A percentile compares a stretch with the other conserved stretches of the same genome.
These are phyloP conservation scores for Physella acuta DNA, from an alignment of 1,140 invertebrate genomes.

Conservation along the genomic window DNA sequence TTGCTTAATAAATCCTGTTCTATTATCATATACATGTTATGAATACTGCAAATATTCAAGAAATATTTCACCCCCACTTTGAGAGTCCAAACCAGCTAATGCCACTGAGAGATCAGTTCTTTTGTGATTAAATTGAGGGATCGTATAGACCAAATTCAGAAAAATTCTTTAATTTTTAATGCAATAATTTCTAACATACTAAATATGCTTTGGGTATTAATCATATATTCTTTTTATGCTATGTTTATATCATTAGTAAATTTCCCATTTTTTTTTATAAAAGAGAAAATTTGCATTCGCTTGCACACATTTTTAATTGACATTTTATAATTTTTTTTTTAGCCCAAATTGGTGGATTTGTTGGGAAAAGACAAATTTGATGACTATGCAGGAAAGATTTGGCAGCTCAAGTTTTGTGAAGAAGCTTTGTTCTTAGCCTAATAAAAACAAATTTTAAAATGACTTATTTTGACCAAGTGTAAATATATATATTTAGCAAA, in stretches of 20 bases:
- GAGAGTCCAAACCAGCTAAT: too few species aligned
- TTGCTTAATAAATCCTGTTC: too few species aligned
- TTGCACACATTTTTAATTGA: neutral
- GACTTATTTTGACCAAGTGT: neutral
- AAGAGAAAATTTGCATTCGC: neutral
- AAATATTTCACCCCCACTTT: too few species aligned
- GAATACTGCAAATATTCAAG: too few species aligned
- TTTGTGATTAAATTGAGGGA: too few species aligned
- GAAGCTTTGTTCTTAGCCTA: slow-evolving; percentile 43
- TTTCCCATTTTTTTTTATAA: neutral
- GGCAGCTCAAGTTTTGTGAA: slow-evolving; percentile 61
- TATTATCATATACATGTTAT: too few species aligned
- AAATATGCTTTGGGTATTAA: too few species aligned
- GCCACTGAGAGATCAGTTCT: too few species aligned
- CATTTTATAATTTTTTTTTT: slow-evolving; percentile 30
- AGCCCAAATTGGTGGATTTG: slow-evolving; percentile 53
- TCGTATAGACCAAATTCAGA: too few species aligned
- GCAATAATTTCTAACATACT: too few species aligned
- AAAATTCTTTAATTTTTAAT: too few species aligned
- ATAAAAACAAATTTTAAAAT: neutral
- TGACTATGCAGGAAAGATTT: slow-evolving; percentile 59
- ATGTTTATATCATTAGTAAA: neutral
- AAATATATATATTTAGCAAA: neutral
- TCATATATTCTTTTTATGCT: neutral
- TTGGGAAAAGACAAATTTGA: slow-evolving; percentile 58